Conservation (phyloP, 2,113 vertebrate species). For the Spea bombifrons region DNA sequence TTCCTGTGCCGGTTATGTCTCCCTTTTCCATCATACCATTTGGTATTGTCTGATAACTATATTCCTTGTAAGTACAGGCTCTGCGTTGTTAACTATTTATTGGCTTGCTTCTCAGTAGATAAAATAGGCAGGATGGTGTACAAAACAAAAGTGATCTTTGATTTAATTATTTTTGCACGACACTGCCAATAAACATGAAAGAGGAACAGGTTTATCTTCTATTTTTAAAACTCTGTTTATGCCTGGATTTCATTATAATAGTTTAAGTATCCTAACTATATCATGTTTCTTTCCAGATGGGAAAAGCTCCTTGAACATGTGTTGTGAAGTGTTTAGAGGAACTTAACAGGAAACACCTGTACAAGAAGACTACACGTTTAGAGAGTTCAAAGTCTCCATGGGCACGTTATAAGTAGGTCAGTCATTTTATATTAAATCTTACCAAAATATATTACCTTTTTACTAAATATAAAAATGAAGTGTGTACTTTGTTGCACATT, state of each 20-base stretch:
- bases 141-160: neutral
- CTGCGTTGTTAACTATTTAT: neutral
- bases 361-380: slow-evolving; percentile 51
- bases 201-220: slow-evolving; percentile 16
- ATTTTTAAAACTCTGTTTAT: slow-evolving; percentile 34
- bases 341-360: slow-evolving; percentile 72
- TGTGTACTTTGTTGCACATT: neutral
- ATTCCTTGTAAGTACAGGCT: no score
- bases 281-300: slow-evolving; percentile 40
- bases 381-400: slow-evolving; percentile 46
- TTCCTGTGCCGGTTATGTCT: no score
- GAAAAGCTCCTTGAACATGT: slow-evolving; percentile 14
- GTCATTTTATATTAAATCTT: neutral
- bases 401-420: slow-evolving; percentile 9
- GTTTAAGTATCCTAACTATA: slow-evolving; percentile 10
- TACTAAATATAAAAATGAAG: neutral
- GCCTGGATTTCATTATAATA: slow-evolving; percentile 33
- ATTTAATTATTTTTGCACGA: slow-evolving; percentile 10
- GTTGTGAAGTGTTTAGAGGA: slow-evolving; percentile 48
- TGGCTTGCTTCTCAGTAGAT: neutral
- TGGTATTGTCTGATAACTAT: no score
- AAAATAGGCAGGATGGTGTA: no score
- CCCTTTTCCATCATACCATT: no score
- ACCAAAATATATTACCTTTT: no score
- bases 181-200: slow-evolving; percentile 5